A percentile compares a stretch with the other conserved stretches of the same genome.
These are phyloP conservation scores for Linnaemya vulpina DNA, from an alignment of 2,888 invertebrate species.

Conservation along the genomic window DNA sequence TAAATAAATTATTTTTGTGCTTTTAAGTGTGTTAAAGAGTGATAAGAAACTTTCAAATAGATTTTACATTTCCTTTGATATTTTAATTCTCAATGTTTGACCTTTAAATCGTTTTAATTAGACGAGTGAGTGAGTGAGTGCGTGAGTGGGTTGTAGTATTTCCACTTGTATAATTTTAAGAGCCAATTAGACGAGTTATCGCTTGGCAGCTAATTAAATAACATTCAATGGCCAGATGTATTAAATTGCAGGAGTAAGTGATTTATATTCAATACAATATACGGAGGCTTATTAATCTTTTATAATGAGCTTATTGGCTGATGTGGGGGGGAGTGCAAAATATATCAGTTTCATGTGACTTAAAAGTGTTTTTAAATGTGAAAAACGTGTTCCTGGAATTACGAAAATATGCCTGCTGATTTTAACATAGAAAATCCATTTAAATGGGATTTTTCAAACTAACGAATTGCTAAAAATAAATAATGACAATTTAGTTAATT, in stretches of 20 bases:
- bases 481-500: no score
- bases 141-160: neutral
- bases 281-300: no score
- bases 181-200: neutral
- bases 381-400: no score
- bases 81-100: slow-evolving; percentile 20
- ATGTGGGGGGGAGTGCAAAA: no score
- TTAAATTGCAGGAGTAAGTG: neutral
- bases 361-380: no score
- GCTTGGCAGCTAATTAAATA: neutral
- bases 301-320: no score
- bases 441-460: no score
- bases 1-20: neutral
- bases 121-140: neutral
- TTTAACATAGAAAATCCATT: no score
- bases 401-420: no score
- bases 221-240: neutral
- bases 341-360: no score
- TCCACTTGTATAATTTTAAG: neutral
- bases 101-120: slow-evolving; percentile 30
- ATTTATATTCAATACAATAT: no score
- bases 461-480: no score
- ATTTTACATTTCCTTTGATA: slow-evolving; percentile 11
- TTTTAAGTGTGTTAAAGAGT: neutral
- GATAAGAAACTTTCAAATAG: slow-evolving; percentile 5